phyloP scores from a whole-genome alignment of 2,888 invertebrate species.

The Ligdia adustata region DNA sequence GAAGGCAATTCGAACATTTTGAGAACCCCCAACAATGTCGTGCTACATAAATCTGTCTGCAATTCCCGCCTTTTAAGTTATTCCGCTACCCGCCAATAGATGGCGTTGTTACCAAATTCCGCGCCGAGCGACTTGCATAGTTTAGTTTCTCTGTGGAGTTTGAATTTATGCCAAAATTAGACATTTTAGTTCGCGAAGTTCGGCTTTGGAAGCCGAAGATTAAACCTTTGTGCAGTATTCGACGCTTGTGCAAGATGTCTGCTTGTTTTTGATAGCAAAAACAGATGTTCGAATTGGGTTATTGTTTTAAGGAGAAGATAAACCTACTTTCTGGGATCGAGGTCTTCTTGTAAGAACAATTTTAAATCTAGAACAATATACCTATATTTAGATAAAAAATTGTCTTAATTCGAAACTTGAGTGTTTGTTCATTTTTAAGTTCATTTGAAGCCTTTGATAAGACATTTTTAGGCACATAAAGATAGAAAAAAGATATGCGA shows the following conservation, averaged over 20 bases:
- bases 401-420: too few relatives aligned
- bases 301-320: too few relatives aligned
- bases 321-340: too few relatives aligned
- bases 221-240: slow-evolving; percentile 35
- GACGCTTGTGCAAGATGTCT: slow-evolving; percentile 28
- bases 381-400: too few relatives aligned
- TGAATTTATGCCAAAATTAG: slow-evolving; percentile 45
- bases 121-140: slow-evolving; percentile 29
- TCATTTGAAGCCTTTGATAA: too few relatives aligned
- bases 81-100: slow-evolving; percentile 40
- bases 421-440: too few relatives aligned
- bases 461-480: too few relatives aligned
- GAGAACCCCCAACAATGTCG: slow-evolving; percentile 24
- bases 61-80: slow-evolving; percentile 30
- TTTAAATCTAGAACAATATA: too few relatives aligned
- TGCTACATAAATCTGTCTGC: slow-evolving; percentile 32
- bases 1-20: slow-evolving; percentile 7
- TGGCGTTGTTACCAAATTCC: slow-evolving; percentile 41
- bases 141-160: slow-evolving; percentile 36
- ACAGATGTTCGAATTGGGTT: slow-evolving; percentile 13
- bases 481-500: too few relatives aligned
- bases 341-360: too few relatives aligned
- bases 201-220: slow-evolving; percentile 37
- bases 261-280: slow-evolving; percentile 28
- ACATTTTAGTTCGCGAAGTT: slow-evolving; percentile 30